Conservation (phyloP, 1,140 invertebrate genomes). For the Bombus ignitus region DNA sequence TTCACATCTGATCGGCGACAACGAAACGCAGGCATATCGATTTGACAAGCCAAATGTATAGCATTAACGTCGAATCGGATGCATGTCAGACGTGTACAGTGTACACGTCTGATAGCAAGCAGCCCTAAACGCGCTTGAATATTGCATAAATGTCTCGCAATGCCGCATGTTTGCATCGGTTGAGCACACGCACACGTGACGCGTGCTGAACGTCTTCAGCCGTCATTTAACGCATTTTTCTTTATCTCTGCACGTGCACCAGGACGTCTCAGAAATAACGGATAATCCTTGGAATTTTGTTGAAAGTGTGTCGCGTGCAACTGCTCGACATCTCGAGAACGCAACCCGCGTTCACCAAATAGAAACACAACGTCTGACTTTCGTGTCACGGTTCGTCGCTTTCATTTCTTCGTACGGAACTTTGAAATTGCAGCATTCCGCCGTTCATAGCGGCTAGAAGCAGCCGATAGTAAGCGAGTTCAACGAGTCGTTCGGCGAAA, state of each 20-base stretch:
- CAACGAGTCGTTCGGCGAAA: neutral
- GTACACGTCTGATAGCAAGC: too few relatives aligned
- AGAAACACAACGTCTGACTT: neutral
- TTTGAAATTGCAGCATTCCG: neutral
- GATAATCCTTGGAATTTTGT: conserved; percentile 57
- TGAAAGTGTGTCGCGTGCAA: conserved; percentile 46
- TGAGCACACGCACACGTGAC: too few relatives aligned
- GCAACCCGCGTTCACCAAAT: too few relatives aligned
- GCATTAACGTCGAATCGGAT: too few relatives aligned
- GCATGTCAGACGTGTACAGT: neutral
- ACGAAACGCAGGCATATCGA: too few relatives aligned
- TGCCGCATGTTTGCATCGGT: neutral
- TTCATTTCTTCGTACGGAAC: neutral
- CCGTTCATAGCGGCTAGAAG: too few relatives aligned
- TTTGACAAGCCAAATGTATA: too few relatives aligned
- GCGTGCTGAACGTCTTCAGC: neutral
- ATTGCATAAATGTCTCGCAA: neutral
- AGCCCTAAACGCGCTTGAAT: neutral
- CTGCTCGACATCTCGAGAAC: neutral
- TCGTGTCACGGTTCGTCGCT: neutral
- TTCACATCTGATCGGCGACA: too few relatives aligned
- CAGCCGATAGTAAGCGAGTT: neutral
- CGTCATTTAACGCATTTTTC: neutral
- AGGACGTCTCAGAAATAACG: neutral
- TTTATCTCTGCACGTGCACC: too few relatives aligned